Percentiles rank a stretch among this genome's conserved stretches.
Conservation (phyloP, 2,797 vertebrate genomes). For the Myotis findleyi region DNA sequence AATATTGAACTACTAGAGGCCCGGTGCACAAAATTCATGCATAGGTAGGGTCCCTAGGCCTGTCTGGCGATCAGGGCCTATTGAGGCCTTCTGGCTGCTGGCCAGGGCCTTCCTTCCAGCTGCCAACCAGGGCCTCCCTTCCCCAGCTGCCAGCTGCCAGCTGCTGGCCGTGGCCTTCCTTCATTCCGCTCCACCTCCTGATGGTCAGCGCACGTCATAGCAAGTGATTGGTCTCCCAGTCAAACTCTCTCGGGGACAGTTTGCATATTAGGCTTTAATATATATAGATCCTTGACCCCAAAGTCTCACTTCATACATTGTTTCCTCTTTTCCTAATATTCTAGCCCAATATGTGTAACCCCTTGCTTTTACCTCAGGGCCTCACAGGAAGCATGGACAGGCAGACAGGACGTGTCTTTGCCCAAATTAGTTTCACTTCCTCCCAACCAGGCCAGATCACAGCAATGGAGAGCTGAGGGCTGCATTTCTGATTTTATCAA, state of each 20-base stretch:
- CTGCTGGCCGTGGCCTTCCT: no score
- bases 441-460: background rate
- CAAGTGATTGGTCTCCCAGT: no score
- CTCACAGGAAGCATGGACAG: background rate
- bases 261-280: no score
- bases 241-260: no score
- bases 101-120: no score
- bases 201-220: no score
- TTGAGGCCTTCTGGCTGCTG: no score
- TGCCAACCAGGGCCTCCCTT: no score
- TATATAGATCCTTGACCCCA: background rate
- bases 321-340: background rate
- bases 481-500: background rate
- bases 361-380: background rate
- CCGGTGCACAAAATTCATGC: no score
- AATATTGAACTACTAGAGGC: background rate
- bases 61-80: accelerated
- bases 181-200: accelerated
- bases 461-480: background rate
- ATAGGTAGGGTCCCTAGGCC: no score
- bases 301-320: background rate
- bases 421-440: background rate
- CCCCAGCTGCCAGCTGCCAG: no score
- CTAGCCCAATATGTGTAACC: background rate
- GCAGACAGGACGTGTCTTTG: background rate